These are phyloP conservation scores for Phoxinus phoxinus DNA, from an alignment of 2,113 vertebrate species.

Conservation along the genomic window DNA sequence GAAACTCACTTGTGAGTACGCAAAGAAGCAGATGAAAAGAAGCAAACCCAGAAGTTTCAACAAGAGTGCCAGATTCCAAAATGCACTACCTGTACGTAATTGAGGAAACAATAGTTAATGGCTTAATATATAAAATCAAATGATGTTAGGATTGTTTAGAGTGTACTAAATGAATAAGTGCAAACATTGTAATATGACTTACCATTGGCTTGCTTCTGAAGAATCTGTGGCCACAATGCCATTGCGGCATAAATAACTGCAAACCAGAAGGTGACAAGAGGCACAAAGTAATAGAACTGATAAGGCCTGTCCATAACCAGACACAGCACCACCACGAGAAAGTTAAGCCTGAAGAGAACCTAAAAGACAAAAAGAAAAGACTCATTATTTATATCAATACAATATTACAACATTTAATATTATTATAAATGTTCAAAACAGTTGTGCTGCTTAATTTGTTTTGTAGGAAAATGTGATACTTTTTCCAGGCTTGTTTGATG, in stretches of 20 bases:
- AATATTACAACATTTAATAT: neutral
- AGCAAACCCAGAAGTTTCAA: conserved; percentile 86
- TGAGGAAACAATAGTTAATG: neutral
- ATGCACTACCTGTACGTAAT: conserved; percentile 78
- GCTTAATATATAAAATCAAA: neutral
- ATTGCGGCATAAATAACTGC: conserved; percentile 89
- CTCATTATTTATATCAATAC: neutral
- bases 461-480: no score
- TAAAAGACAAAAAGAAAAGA: conserved; percentile 60
- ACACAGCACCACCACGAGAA: conserved; percentile 94
- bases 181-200: neutral
- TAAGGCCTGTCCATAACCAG: conserved; percentile 96
- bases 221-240: conserved; percentile 93
- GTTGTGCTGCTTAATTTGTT: neutral
- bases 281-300: conserved; percentile 99
- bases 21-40: conserved; percentile 89
- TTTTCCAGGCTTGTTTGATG: no score
- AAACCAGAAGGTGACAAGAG: conserved; percentile 97
- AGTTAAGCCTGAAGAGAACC: conserved; percentile 98
- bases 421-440: neutral
- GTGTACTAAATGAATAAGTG: neutral
- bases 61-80: conserved; percentile 90
- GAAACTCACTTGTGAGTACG: conserved; percentile 88
- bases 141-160: neutral
- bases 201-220: conserved; percentile 93